Evolutionary conservation across 2,797 vertebrate genomes (phyloP).

Genomic region (Rachycentron canadum): DNA sequence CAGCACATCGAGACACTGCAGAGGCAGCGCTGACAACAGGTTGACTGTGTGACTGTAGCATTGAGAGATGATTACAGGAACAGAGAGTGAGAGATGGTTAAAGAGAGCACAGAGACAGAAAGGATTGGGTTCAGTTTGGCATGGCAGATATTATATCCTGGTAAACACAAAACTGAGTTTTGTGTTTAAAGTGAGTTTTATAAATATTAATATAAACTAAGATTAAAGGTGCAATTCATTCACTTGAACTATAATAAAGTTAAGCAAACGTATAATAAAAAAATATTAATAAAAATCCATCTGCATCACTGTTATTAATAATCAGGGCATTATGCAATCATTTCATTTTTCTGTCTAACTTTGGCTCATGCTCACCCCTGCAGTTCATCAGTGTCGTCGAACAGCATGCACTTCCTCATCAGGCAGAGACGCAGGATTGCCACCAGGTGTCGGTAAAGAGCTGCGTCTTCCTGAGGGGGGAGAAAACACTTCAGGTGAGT

Average conservation of each 20-base stretch:
- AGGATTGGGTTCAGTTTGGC: not conserved
- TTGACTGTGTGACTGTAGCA: conserved; percentile 82
- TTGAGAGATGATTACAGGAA: conserved; percentile 4
- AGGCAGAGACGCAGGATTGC: conserved; percentile 86
- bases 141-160: not conserved
- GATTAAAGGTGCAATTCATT: not conserved
- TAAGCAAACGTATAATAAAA: not conserved
- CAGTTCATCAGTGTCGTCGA: conserved; percentile 83
- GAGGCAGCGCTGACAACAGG: conserved; percentile 84
- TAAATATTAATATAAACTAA: not conserved
- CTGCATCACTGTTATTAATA: not conserved
- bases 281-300: not conserved
- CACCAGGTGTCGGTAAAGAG: conserved; percentile 86
- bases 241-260: not conserved
- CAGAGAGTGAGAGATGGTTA: not conserved
- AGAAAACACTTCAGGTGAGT: not conserved
- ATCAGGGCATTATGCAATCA: not conserved
- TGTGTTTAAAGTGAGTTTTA: not conserved
- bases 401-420: conserved; percentile 77
- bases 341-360: not conserved
- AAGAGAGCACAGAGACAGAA: not conserved
- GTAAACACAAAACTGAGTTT: not conserved
- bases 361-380: conserved; percentile 79
- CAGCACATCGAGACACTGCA: conserved; percentile 85
- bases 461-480: conserved; percentile 77